A percentile compares a stretch with the other conserved stretches of the same genome.
Conservation (phyloP, 2,888 invertebrate species). For the Eristalinus sepulchralis region DNA sequence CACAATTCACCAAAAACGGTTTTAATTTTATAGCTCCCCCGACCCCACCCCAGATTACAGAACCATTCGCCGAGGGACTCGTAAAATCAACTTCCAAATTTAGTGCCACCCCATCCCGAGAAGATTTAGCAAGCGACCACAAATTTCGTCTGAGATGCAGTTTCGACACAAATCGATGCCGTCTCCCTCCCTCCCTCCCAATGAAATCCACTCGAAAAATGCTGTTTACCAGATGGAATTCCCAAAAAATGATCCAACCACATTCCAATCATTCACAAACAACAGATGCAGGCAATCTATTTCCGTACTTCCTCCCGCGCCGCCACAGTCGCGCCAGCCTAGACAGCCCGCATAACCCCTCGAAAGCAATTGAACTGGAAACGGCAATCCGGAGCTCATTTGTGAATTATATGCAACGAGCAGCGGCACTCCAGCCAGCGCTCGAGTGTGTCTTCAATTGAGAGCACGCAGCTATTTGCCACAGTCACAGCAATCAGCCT, state of each 20-base stretch:
- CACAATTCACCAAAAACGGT: background rate
- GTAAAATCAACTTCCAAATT: background rate
- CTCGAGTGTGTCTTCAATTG: constrained; percentile 60
- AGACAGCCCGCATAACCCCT: background rate
- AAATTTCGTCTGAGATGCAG: background rate
- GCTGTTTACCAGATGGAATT: background rate
- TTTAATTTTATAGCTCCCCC: background rate
- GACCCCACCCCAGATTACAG: background rate
- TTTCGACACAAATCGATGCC: background rate
- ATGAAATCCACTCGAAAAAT: background rate
- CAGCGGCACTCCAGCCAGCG: background rate
- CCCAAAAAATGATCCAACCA: background rate
- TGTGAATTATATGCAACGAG: constrained; percentile 16
- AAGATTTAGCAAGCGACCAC: background rate
- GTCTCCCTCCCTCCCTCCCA: background rate
- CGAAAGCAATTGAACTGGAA: background rate
- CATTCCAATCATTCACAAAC: background rate
- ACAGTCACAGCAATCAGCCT: constrained; percentile 57
- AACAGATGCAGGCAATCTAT: background rate
- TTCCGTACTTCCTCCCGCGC: background rate
- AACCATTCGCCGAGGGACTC: background rate
- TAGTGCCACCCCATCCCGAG: background rate
- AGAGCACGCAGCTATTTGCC: constrained; percentile 35
- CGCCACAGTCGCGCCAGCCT: background rate
- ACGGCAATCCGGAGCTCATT: background rate